Percentiles rank a stretch among this genome's conserved stretches.
Evolutionary conservation across 2,113 vertebrate species (phyloP).

Genomic region (Syngnathus floridae): DNA sequence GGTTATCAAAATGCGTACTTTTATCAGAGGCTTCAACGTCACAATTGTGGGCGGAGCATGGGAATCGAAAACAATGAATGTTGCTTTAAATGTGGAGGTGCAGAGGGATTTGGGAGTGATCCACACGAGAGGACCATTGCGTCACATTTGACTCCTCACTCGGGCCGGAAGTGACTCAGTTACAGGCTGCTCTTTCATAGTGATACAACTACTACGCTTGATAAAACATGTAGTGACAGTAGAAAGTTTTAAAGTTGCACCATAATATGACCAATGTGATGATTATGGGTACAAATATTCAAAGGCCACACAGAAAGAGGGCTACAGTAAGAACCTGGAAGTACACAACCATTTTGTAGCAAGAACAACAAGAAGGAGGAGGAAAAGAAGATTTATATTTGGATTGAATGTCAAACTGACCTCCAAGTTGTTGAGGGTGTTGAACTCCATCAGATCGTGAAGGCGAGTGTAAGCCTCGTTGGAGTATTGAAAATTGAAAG

Average conservation of each 20-base stretch:
- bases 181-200: slow-evolving; percentile 4
- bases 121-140: neutral
- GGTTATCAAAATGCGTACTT: neutral
- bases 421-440: slow-evolving; percentile 93
- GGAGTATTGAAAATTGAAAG: slow-evolving; percentile 95
- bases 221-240: slow-evolving; percentile 8
- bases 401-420: slow-evolving; percentile 60
- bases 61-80: neutral
- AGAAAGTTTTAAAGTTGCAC: slow-evolving; percentile 37
- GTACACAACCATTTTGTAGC: neutral
- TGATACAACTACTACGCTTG: slow-evolving; percentile 25
- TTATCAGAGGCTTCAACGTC: neutral
- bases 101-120: neutral
- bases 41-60: neutral
- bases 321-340: neutral
- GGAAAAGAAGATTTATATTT: neutral
- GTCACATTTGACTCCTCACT: slow-evolving; percentile 13
- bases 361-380: neutral
- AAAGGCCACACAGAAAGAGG: slow-evolving; percentile 5
- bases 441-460: slow-evolving; percentile 96
- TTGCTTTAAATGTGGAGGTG: neutral
- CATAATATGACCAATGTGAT: slow-evolving; percentile 14
- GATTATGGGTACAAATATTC: slow-evolving; percentile 10
- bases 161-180: slow-evolving; percentile 43
- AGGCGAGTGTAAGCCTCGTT: slow-evolving; percentile 86